Evolutionary conservation across 1,140 invertebrate genomes (phyloP).

Genomic region (Phenacoccus solenopsis): DNA sequence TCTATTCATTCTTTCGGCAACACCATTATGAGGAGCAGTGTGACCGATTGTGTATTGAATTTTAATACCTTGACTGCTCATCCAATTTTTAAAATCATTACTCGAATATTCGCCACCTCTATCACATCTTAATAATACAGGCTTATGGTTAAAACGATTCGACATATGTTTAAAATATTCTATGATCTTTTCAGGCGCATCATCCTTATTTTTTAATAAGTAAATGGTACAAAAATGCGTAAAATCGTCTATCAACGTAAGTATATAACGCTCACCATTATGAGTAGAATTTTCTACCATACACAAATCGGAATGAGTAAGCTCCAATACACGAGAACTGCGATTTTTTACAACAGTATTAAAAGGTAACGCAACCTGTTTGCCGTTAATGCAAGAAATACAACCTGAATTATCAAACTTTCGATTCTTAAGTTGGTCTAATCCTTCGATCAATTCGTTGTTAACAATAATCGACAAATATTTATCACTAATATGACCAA

Average conservation of each 20-base stretch:
- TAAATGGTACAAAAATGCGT: conserved; percentile 27
- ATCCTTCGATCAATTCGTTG: no score
- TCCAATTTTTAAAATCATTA: conserved; percentile 25
- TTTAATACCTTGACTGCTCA: conserved; percentile 25
- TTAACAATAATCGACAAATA: no score
- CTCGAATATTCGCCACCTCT: conserved; percentile 31
- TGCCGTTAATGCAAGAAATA: no score
- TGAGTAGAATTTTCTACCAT: neutral
- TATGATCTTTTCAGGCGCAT: conserved; percentile 27
- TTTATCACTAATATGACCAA: no score
- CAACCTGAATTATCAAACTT: no score
- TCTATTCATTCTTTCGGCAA: conserved; percentile 32
- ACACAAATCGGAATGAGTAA: no score
- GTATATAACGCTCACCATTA: conserved; percentile 28
- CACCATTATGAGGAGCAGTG: conserved; percentile 33
- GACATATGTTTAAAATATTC: conserved; percentile 28
- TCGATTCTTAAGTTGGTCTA: no score
- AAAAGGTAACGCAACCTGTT: no score
- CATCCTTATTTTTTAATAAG: conserved; percentile 31
- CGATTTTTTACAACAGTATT: no score
- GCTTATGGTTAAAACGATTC: conserved; percentile 27
- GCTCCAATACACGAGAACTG: no score
- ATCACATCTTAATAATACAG: conserved; percentile 28
- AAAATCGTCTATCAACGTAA: conserved; percentile 29
- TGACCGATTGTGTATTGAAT: conserved; percentile 29